Percentiles rank a stretch among this genome's conserved stretches.
These are phyloP conservation scores for Equus przewalskii DNA, from an alignment of 2,113 vertebrate genomes.

Conservation along the genomic window DNA sequence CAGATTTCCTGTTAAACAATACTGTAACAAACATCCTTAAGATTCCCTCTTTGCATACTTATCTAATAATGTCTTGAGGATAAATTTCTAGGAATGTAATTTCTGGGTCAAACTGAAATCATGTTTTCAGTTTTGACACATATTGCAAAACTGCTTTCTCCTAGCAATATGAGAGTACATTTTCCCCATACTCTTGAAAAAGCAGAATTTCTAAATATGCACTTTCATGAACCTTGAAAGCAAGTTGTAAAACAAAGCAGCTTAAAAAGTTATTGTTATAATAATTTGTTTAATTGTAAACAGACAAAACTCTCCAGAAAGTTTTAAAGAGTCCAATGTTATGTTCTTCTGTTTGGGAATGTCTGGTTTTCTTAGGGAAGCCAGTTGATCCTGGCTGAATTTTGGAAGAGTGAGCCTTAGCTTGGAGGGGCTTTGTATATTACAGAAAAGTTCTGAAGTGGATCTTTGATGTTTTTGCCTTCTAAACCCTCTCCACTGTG, in stretches of 20 bases:
- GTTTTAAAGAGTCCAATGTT: background rate
- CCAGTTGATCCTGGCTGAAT: background rate
- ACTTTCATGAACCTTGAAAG: background rate
- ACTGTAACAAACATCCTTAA: background rate
- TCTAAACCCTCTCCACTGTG: background rate
- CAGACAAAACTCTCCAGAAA: background rate
- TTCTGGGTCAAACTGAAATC: background rate
- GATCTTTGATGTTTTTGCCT: background rate
- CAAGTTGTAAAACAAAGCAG: background rate
- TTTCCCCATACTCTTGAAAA: background rate
- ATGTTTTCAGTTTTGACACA: background rate
- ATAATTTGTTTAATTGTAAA: background rate
- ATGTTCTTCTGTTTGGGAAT: constrained; percentile 7
- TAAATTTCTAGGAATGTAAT: constrained; percentile 16
- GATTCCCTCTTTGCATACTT: background rate
- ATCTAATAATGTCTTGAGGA: background rate
- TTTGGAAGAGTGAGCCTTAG: background rate
- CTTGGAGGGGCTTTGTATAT: background rate
- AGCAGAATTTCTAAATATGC: background rate
- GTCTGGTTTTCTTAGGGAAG: background rate
- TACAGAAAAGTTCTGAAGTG: background rate
- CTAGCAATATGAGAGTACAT: background rate
- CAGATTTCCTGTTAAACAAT: background rate
- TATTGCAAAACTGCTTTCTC: background rate
- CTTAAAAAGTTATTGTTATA: constrained; percentile 10